A percentile compares a stretch with the other conserved stretches of the same genome.
phyloP scores from a whole-genome alignment of 2,888 invertebrate genomes.

The Seira sanloemensis region DNA sequence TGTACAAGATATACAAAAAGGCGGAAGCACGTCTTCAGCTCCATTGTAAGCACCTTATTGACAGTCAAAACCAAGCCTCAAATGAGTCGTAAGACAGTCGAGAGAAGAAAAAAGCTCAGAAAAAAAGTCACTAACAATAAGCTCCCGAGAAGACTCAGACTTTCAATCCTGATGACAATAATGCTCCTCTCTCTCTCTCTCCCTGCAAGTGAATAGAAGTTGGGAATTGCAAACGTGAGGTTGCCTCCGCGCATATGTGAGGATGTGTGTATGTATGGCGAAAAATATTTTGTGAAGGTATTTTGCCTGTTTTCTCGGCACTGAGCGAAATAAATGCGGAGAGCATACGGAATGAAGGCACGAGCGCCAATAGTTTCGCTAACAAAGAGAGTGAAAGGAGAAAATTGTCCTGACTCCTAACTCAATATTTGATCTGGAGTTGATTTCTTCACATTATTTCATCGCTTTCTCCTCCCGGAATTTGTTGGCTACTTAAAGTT shows the following conservation, averaged over 20 bases:
- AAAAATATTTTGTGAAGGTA: not conserved
- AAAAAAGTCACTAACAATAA: not conserved
- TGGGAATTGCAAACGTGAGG: constrained; percentile 40
- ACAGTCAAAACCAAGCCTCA: constrained; percentile 34
- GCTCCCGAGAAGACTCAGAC: not conserved
- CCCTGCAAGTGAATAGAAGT: not conserved
- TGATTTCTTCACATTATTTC: not conserved
- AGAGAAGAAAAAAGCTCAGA: not conserved
- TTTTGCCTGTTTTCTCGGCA: not conserved
- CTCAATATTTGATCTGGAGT: not conserved
- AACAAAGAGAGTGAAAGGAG: not conserved
- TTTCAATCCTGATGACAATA: not conserved
- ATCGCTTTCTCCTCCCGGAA: not conserved
- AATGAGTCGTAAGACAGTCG: constrained; percentile 21
- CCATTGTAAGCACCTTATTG: constrained; percentile 31
- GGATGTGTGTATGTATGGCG: not conserved
- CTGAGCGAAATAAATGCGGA: not conserved
- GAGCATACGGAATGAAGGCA: constrained; percentile 1
- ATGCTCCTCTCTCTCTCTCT: too few species aligned
- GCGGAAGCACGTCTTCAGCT: constrained; percentile 10
- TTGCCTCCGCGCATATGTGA: constrained; percentile 22
- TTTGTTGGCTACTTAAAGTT: too few species aligned
- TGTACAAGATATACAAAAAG: constrained; percentile 9
- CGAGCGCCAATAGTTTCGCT: constrained; percentile 17
- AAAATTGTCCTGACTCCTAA: not conserved